Conservation (phyloP, 2,888 invertebrate genomes). For the Tinea semifulvella region DNA sequence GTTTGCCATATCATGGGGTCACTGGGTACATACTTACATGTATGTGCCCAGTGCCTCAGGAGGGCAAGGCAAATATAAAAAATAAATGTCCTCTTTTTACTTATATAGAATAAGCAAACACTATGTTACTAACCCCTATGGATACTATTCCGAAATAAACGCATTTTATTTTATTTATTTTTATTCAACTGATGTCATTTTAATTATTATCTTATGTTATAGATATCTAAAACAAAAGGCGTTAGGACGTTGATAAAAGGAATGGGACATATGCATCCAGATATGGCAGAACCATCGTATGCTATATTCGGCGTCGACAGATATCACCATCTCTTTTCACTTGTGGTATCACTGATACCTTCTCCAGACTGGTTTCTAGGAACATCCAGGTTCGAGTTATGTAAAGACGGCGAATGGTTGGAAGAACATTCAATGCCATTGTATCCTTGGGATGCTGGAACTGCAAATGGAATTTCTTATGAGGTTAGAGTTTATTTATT, state of each 20-base stretch:
- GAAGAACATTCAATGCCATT: conserved; percentile 32
- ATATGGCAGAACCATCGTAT: conserved; percentile 48
- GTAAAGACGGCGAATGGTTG: conserved; percentile 40
- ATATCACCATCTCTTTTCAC: conserved; percentile 48
- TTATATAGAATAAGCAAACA: background rate
- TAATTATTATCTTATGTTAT: no score
- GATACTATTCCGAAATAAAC: no score
- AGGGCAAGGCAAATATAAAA: no score
- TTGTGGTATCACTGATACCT: conserved; percentile 47
- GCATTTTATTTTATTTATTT: no score
- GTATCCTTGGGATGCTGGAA: conserved; percentile 56
- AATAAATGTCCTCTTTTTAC: no score
- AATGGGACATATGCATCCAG: conserved; percentile 43
- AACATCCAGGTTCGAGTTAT: conserved; percentile 45
- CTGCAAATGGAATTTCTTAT: conserved; percentile 49
- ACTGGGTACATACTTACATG: no score
- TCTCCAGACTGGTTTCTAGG: conserved; percentile 60
- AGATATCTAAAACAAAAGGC: conserved; percentile 38
- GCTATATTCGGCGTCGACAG: conserved; percentile 49
- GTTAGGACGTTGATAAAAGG: conserved; percentile 52
- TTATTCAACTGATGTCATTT: no score
- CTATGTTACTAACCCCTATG: no score
- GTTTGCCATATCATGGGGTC: no score
- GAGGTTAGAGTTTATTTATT: conserved; percentile 30
- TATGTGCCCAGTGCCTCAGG: no score